These are phyloP conservation scores for Danio kyathit DNA, from an alignment of 2,797 vertebrate species.

Conservation along the genomic window DNA sequence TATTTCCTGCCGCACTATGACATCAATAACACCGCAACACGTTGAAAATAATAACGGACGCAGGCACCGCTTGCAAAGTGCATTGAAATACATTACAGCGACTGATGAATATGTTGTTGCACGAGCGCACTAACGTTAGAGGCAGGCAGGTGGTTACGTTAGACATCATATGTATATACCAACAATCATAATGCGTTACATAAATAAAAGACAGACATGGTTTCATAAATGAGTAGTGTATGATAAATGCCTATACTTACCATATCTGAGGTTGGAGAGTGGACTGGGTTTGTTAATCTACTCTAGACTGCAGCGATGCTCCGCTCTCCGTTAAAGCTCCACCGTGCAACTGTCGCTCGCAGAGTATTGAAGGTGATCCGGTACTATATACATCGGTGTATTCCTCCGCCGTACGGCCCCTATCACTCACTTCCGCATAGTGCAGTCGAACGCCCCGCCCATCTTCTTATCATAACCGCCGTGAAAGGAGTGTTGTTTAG, in stretches of 20 bases:
- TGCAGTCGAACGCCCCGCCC: constrained; percentile 38
- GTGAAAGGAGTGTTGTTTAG: neutral
- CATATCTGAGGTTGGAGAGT: constrained; percentile 50
- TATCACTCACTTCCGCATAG: constrained; percentile 54
- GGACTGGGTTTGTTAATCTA: constrained; percentile 34
- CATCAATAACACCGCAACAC: constrained; percentile 39
- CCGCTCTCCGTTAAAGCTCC: constrained; percentile 38
- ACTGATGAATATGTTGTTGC: neutral
- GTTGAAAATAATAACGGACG: constrained; percentile 3
- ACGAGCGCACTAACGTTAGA: neutral
- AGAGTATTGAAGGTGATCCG: constrained; percentile 47
- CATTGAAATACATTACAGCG: neutral
- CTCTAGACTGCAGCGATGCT: constrained; percentile 45
- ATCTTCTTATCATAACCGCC: constrained; percentile 7
- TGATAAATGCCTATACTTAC: constrained; percentile 54
- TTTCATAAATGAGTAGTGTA: constrained; percentile 1
- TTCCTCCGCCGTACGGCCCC: constrained; percentile 73
- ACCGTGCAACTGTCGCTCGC: constrained; percentile 49
- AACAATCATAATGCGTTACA: neutral
- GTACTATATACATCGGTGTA: constrained; percentile 65
- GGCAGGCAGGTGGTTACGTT: neutral
- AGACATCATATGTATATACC: neutral
- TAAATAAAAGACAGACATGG: neutral
- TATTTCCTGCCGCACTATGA: constrained; percentile 51
- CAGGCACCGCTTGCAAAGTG: neutral